Evolutionary conservation across 2,888 invertebrate species (phyloP).

Genomic region (Hypena proboscidalis): DNA sequence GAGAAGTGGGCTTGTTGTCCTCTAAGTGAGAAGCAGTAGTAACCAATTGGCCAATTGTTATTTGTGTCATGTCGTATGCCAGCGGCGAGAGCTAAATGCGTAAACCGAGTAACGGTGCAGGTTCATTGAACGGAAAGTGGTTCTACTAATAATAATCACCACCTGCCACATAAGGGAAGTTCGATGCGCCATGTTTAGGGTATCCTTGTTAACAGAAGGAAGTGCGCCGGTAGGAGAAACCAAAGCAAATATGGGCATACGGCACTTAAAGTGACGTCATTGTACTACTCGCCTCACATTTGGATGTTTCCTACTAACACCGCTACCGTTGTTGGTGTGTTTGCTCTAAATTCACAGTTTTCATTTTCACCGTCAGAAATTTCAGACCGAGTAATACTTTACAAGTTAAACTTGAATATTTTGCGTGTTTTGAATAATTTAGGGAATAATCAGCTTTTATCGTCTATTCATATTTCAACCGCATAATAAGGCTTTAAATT

Average conservation of each 20-base stretch:
- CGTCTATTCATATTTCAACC: constrained; percentile 10
- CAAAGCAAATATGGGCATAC: constrained; percentile 30
- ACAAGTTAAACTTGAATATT: background rate
- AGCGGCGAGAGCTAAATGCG: constrained; percentile 75
- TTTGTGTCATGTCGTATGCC: constrained; percentile 76
- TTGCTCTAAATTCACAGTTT: constrained; percentile 5
- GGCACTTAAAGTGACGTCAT: constrained; percentile 26
- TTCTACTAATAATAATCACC: constrained; percentile 76
- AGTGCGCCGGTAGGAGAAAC: constrained; percentile 26
- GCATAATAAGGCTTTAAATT: constrained; percentile 13
- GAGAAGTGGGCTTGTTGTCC: constrained; percentile 21
- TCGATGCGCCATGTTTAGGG: constrained; percentile 55
- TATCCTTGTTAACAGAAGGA: constrained; percentile 53
- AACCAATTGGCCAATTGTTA: constrained; percentile 74
- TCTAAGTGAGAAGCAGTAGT: constrained; percentile 43
- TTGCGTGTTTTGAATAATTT: background rate
- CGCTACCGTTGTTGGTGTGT: background rate
- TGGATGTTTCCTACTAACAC: constrained; percentile 8
- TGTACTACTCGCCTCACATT: constrained; percentile 17
- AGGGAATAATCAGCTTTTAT: background rate
- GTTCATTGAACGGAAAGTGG: constrained; percentile 81
- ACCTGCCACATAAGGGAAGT: constrained; percentile 73
- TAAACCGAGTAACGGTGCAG: constrained; percentile 78
- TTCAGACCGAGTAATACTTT: background rate
- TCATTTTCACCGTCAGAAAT: background rate